Evolutionary conservation across 2,113 vertebrate species (phyloP).

Genomic region (cattle (Bos taurus)): ARS-UCD2.0 NC_037357.1:58081001-58081500

Average conservation of each 20-base stretch:
- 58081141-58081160: neutral
- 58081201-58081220: neutral
- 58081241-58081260: neutral
- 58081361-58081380: neutral
- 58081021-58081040: neutral
- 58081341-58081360: neutral
- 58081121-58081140: neutral
- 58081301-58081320: conserved; percentile 19
- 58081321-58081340: neutral
- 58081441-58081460: neutral
- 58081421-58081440: neutral
- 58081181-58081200: neutral
- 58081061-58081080: neutral
- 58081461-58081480: neutral
- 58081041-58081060: neutral
- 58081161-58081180: neutral
- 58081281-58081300: neutral
- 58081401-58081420: neutral
- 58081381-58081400: neutral
- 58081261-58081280: neutral
- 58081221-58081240: neutral
- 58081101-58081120: neutral
- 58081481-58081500: neutral
- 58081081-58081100: neutral
- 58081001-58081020: neutral